phyloP scores from a whole-genome alignment of 2,888 invertebrate genomes.

The Scaptomyza reducta region DNA sequence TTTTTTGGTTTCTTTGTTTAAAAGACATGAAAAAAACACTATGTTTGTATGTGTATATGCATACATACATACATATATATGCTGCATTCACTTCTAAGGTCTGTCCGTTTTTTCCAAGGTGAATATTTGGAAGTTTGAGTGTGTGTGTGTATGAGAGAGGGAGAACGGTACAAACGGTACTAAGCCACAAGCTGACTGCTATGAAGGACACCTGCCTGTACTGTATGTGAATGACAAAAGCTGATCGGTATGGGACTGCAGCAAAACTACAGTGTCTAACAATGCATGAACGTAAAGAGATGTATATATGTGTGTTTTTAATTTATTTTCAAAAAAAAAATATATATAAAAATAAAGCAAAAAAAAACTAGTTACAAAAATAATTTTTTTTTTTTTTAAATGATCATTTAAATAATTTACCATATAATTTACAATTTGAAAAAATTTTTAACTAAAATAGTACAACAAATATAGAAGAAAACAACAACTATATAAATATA shows the following conservation, averaged over 20 bases:
- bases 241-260: slow-evolving; percentile 3
- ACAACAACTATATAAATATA: background rate
- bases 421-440: slow-evolving; percentile 2
- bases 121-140: background rate
- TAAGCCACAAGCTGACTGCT: slow-evolving; percentile 21
- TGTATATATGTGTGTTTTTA: background rate
- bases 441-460: background rate
- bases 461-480: slow-evolving; percentile 1
- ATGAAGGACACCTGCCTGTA: background rate
- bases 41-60: slow-evolving; percentile 19
- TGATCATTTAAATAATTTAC: background rate
- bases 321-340: slow-evolving; percentile 6
- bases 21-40: slow-evolving; percentile 6
- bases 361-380: slow-evolving; percentile 12
- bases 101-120: slow-evolving; percentile 35
- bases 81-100: slow-evolving; percentile 7
- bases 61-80: background rate
- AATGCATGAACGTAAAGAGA: background rate
- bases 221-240: slow-evolving; percentile 13
- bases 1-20: slow-evolving; percentile 16
- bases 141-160: slow-evolving; percentile 1
- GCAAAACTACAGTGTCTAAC: slow-evolving; percentile 2
- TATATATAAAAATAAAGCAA: background rate
- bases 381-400: background rate
- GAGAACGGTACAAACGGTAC: slow-evolving; percentile 2